These are phyloP conservation scores for Brachionus paranguensis DNA, from an alignment of 1,140 invertebrate genomes.

Conservation along the genomic window DNA sequence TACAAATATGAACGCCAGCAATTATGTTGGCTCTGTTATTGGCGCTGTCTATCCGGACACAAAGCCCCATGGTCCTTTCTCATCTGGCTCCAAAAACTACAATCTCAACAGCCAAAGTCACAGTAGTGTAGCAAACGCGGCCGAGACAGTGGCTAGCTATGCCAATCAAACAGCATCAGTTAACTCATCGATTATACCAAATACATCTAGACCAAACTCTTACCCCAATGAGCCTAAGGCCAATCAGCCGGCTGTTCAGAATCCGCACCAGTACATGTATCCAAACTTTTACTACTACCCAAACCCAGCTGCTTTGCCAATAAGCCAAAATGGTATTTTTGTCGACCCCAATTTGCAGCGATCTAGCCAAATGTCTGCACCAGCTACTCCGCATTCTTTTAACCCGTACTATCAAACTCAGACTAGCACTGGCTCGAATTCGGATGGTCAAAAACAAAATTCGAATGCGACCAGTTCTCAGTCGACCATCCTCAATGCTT, in stretches of 20 bases:
- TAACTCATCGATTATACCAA: neutral
- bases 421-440: neutral
- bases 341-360: neutral
- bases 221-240: neutral
- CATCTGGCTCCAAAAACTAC: conserved; percentile 9
- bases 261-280: neutral
- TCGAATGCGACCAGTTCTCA: neutral
- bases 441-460: neutral
- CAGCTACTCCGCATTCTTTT: neutral
- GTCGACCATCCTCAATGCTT: neutral
- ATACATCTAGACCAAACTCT: neutral
- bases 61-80: neutral
- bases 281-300: conserved; percentile 20
- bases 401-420: neutral
- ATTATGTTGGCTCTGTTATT: conserved; percentile 12
- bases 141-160: neutral
- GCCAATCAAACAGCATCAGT: conserved; percentile 23
- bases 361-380: neutral
- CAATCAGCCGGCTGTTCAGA: neutral
- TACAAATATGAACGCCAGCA: neutral
- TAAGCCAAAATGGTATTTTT: neutral
- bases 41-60: neutral
- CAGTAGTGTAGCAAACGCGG: neutral
- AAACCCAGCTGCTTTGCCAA: neutral
- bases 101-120: conserved; percentile 19